Percentiles rank a stretch among this genome's conserved stretches.
Conservation (phyloP, 2,888 invertebrate genomes). For the Drosophila affinis region DNA sequence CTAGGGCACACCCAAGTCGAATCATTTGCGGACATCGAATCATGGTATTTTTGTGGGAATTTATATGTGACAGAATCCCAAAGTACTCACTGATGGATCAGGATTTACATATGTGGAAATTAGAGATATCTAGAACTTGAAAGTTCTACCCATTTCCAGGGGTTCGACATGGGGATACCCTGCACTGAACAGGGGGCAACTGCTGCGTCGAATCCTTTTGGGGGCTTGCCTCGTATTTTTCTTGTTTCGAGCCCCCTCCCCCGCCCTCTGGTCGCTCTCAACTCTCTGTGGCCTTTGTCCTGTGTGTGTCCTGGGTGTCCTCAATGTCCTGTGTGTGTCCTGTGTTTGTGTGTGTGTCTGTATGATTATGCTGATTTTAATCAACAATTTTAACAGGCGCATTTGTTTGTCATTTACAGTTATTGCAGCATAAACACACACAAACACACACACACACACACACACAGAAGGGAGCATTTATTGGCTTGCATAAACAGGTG, state of each 20-base stretch:
- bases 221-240: background rate
- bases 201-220: background rate
- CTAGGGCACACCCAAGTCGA: too few relatives aligned
- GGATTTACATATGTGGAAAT: background rate
- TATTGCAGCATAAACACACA: slow-evolving; percentile 48
- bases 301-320: background rate
- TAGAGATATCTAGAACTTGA: background rate
- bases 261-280: background rate
- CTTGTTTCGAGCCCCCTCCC: background rate
- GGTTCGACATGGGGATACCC: too few relatives aligned
- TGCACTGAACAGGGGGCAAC: background rate
- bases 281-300: slow-evolving; percentile 2
- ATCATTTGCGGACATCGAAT: too few relatives aligned
- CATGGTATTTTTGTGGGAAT: too few relatives aligned
- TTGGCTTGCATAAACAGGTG: slow-evolving; percentile 31
- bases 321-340: slow-evolving; percentile 24
- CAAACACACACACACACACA: background rate
- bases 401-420: slow-evolving; percentile 63
- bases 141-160: too few relatives aligned
- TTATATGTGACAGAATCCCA: too few relatives aligned
- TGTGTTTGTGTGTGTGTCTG: slow-evolving; percentile 22
- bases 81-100: background rate
- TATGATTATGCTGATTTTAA: slow-evolving; percentile 62
- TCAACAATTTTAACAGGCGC: slow-evolving; percentile 60
- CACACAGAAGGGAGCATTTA: slow-evolving; percentile 19